A percentile compares a stretch with the other conserved stretches of the same genome.
These are phyloP conservation scores for Marronus borbonicus DNA, from an alignment of 2,888 invertebrate species.

Conservation along the genomic window DNA sequence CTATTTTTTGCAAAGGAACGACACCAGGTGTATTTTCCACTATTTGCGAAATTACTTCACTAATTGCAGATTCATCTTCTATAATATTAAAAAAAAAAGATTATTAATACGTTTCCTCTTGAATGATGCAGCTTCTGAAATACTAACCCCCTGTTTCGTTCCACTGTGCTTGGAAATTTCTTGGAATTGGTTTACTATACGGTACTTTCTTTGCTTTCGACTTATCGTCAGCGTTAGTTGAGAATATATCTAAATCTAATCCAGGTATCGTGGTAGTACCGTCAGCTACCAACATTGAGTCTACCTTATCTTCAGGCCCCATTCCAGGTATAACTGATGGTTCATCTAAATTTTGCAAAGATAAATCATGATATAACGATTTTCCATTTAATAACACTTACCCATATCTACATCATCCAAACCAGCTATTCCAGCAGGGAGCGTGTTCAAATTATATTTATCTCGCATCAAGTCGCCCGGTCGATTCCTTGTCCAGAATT, in stretches of 20 bases:
- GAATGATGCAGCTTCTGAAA: neutral
- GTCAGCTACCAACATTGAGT: constrained; percentile 86
- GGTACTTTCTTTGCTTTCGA: constrained; percentile 88
- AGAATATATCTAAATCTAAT: constrained; percentile 83
- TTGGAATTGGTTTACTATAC: constrained; percentile 96
- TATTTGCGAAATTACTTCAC: constrained; percentile 81
- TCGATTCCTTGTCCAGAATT: constrained; percentile 99
- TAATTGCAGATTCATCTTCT: constrained; percentile 72
- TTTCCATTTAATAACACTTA: constrained; percentile 60
- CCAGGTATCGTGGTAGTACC: constrained; percentile 88
- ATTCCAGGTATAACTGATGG: constrained; percentile 93
- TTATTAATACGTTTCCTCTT: neutral
- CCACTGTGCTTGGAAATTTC: constrained; percentile 98
- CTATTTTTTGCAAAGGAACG: constrained; percentile 82
- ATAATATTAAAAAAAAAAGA: neutral
- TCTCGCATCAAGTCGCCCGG: constrained; percentile 99
- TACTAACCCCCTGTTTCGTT: constrained; percentile 78
- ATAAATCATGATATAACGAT: neutral
- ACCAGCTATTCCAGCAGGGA: constrained; percentile 86
- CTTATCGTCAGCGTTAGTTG: constrained; percentile 76
- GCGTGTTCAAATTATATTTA: constrained; percentile 95
- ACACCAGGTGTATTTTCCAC: constrained; percentile 86
- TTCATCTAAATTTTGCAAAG: constrained; percentile 74
- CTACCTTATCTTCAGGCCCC: constrained; percentile 97
- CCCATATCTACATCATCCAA: constrained; percentile 81